These are phyloP conservation scores for Leuciscus waleckii DNA, from an alignment of 2,797 vertebrate species.

Conservation along the genomic window DNA sequence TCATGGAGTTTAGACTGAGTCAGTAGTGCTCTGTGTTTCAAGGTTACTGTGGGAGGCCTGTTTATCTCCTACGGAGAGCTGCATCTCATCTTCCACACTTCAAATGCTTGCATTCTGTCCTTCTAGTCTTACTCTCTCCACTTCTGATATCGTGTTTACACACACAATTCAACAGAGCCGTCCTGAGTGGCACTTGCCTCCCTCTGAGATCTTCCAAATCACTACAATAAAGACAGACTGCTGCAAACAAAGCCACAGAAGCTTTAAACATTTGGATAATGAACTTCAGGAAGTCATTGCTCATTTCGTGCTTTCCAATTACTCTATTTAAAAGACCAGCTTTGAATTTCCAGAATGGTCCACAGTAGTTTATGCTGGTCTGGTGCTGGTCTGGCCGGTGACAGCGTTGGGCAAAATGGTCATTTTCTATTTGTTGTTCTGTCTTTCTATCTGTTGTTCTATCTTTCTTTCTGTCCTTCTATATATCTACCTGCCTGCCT, in stretches of 20 bases:
- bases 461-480: background rate
- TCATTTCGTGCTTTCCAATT: background rate
- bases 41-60: constrained; percentile 75
- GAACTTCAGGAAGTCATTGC: background rate
- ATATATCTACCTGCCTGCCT: too few relatives aligned
- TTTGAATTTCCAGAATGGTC: background rate
- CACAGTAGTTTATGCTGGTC: background rate
- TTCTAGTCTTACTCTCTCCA: constrained; percentile 50
- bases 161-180: constrained; percentile 23
- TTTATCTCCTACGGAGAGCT: constrained; percentile 70
- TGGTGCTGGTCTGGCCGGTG: background rate
- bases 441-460: background rate
- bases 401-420: background rate
- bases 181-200: constrained; percentile 4
- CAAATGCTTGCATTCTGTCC: constrained; percentile 59
- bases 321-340: background rate
- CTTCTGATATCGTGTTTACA: constrained; percentile 29
- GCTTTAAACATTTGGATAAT: background rate
- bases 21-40: constrained; percentile 71
- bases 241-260: background rate
- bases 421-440: background rate
- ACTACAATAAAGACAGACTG: background rate
- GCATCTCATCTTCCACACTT: constrained; percentile 48
- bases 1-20: constrained; percentile 66
- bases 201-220: constrained; percentile 21